Conservation (phyloP, 2,888 invertebrate genomes). For the Andrena camellia region DNA sequence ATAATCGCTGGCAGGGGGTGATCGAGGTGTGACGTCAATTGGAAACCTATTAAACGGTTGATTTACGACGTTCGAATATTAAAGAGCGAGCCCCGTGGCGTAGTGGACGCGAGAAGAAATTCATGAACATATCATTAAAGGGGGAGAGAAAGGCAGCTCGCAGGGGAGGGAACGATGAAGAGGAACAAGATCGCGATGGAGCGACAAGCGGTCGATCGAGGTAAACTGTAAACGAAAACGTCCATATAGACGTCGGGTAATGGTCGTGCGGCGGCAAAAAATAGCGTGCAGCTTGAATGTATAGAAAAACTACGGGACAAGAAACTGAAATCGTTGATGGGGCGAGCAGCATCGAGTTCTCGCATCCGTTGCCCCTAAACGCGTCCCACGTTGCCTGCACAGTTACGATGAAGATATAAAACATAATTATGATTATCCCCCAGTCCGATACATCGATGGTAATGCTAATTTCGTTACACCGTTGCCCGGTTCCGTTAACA, state of each 20-base stretch:
- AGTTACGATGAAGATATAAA: slow-evolving; percentile 34
- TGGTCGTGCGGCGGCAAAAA: slow-evolving; percentile 7
- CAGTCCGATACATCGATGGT: slow-evolving; percentile 13
- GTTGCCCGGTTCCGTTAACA: slow-evolving; percentile 24
- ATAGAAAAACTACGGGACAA: slow-evolving; percentile 31
- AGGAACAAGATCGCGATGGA: not conserved
- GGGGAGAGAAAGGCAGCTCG: not conserved
- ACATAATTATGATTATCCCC: slow-evolving; percentile 35
- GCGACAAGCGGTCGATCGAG: slow-evolving; percentile 3
- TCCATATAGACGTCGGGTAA: slow-evolving; percentile 10
- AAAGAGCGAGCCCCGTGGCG: not conserved
- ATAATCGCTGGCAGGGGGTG: not conserved
- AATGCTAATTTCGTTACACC: slow-evolving; percentile 24
- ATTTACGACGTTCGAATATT: slow-evolving; percentile 11
- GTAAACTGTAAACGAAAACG: slow-evolving; percentile 41
- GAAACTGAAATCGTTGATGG: slow-evolving; percentile 33
- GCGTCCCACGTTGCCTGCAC: not conserved
- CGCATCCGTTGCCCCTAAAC: slow-evolving; percentile 28
- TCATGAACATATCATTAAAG: slow-evolving; percentile 32
- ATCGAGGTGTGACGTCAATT: slow-evolving; percentile 24
- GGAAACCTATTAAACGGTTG: slow-evolving; percentile 19
- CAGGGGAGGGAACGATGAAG: not conserved
- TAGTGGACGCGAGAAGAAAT: slow-evolving; percentile 8
- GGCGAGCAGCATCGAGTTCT: not conserved
- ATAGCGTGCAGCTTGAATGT: not conserved